phyloP scores from a whole-genome alignment of 2,797 vertebrate genomes.

The Tenualosa thibaudeaui region DNA sequence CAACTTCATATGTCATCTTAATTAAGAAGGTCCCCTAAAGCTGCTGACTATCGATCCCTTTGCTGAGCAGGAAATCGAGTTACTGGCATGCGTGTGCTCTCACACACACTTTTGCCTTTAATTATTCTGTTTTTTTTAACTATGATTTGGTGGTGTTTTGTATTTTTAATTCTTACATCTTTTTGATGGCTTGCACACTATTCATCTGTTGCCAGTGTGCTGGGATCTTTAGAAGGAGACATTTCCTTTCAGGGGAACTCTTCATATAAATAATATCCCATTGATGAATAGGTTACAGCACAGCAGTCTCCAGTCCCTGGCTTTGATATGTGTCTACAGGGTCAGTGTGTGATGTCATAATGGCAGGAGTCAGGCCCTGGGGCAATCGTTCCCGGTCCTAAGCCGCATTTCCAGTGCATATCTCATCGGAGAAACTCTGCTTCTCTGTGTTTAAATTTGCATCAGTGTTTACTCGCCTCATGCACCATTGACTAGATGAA shows the following conservation, averaged over 20 bases:
- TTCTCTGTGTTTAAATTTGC: conserved; percentile 75
- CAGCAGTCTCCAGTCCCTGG: conserved; percentile 39
- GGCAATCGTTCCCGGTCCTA: conserved; percentile 25
- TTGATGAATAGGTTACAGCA: conserved; percentile 77
- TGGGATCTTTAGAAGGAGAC: conserved; percentile 60
- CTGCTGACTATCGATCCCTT: conserved; percentile 70
- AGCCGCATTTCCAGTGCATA: neutral
- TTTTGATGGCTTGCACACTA: conserved; percentile 77
- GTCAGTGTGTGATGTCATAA: conserved; percentile 75
- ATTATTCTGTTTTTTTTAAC: conserved; percentile 57
- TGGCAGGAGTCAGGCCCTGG: conserved; percentile 65
- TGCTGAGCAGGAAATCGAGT: conserved; percentile 59
- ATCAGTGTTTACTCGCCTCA: conserved; percentile 69
- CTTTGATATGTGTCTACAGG: conserved; percentile 73
- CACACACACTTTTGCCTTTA: conserved; percentile 41
- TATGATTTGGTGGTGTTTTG: conserved; percentile 56
- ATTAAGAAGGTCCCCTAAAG: conserved; percentile 76
- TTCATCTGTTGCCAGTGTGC: conserved; percentile 76
- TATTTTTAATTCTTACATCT: conserved; percentile 76
- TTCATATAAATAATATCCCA: conserved; percentile 78
- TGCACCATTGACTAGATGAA: conserved; percentile 46
- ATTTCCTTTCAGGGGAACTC: conserved; percentile 59
- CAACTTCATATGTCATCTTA: conserved; percentile 76
- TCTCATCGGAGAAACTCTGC: neutral
- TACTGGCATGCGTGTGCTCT: conserved; percentile 29